Evolutionary conservation across 2,113 vertebrate species (phyloP).

Genomic region (Etia nguti): DNA sequence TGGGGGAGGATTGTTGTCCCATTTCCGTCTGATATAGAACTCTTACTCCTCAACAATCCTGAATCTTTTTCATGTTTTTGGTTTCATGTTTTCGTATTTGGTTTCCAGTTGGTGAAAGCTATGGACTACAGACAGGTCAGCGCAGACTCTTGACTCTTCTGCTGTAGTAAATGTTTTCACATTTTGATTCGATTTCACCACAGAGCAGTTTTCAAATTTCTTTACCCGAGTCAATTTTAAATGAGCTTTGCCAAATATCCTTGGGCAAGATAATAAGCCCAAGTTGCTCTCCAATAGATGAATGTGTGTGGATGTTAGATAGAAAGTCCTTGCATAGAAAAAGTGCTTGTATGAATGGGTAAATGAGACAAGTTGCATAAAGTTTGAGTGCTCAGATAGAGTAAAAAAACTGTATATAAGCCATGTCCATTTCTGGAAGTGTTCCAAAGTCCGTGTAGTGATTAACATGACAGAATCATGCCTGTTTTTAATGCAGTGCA

Average conservation of each 20-base stretch:
- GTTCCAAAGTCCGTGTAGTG: neutral
- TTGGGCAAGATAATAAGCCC: neutral
- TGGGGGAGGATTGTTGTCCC: too few species aligned
- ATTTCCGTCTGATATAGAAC: too few species aligned
- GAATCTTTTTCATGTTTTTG: too few species aligned
- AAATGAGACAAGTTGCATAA: neutral
- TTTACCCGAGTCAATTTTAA: neutral
- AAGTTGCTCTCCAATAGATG: neutral
- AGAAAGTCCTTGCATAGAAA: neutral
- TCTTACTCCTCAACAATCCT: too few species aligned
- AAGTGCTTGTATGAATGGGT: neutral
- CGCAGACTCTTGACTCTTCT: neutral
- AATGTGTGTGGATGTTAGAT: neutral
- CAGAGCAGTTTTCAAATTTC: neutral
- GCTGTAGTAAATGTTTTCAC: neutral
- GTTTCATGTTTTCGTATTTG: neutral
- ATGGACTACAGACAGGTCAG: neutral
- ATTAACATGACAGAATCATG: neutral
- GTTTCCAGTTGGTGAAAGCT: neutral
- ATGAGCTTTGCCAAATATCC: neutral
- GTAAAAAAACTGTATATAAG: neutral
- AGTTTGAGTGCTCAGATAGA: neutral
- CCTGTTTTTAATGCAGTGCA: neutral
- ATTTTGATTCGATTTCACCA: neutral
- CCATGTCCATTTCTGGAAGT: neutral